Evolutionary conservation across 1,140 invertebrate genomes (phyloP).

Genomic region (Lysiphlebus fabarum): DNA sequence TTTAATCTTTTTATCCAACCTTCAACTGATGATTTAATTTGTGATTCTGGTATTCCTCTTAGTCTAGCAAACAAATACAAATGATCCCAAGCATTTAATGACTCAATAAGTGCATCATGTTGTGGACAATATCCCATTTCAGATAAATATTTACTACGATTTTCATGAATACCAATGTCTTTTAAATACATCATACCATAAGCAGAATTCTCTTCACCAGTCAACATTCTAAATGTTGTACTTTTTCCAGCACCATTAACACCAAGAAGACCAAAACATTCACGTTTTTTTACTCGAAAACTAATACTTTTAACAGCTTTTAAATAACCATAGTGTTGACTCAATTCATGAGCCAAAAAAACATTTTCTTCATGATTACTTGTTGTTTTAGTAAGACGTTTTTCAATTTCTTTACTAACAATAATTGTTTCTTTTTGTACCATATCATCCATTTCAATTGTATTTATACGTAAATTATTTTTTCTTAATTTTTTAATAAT

Average conservation of each 20-base stretch:
- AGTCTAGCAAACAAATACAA: slow-evolving; percentile 66
- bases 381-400: slow-evolving; percentile 16
- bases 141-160: slow-evolving; percentile 47
- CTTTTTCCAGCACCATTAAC: slow-evolving; percentile 86
- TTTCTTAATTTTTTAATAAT: slow-evolving; percentile 31
- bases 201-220: slow-evolving; percentile 64
- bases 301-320: slow-evolving; percentile 68
- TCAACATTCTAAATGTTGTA: slow-evolving; percentile 82
- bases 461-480: slow-evolving; percentile 21
- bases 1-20: slow-evolving; percentile 54
- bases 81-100: slow-evolving; percentile 68
- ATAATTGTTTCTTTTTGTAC: slow-evolving; percentile 45
- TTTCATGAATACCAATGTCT: slow-evolving; percentile 21
- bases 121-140: slow-evolving; percentile 69
- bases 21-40: slow-evolving; percentile 54
- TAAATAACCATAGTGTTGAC: slow-evolving; percentile 65
- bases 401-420: slow-evolving; percentile 40
- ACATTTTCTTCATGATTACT: slow-evolving; percentile 27
- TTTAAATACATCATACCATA: slow-evolving; percentile 43
- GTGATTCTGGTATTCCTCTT: slow-evolving; percentile 60
- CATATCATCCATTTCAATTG: slow-evolving; percentile 39
- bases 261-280: slow-evolving; percentile 84
- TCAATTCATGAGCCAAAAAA: slow-evolving; percentile 54
- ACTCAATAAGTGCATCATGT: slow-evolving; percentile 68
- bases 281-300: slow-evolving; percentile 69